Percentiles rank a stretch among this genome's conserved stretches.
Evolutionary conservation across 30 jellyfish, hydroid and myxozoan species (phyloP).

Genomic region (Pelagia noctiluca): DNA sequence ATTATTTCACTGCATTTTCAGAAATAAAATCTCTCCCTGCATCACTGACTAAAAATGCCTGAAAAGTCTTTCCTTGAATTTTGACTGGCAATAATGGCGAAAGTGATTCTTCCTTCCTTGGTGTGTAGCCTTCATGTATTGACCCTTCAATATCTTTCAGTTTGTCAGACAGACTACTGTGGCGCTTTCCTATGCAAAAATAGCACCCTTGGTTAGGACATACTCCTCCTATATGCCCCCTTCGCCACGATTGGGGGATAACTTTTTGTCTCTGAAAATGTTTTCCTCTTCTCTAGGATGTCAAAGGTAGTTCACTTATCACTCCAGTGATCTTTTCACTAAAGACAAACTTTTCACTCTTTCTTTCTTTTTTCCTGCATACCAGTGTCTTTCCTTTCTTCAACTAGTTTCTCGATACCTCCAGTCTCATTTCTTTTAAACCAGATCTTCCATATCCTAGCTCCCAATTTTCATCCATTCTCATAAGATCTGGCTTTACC

Average conservation of each 20-base stretch:
- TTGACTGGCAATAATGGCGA: conserved; percentile 27
- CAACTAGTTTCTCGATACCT: conserved; percentile 10
- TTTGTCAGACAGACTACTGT: conserved; percentile 48
- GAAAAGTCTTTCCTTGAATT: conserved; percentile 8
- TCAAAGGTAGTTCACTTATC: conserved; percentile 15
- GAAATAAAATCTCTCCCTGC: conserved; percentile 12
- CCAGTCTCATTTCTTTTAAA: background rate
- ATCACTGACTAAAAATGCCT: conserved; percentile 23
- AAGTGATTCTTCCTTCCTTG: conserved; percentile 5
- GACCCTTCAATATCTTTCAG: background rate
- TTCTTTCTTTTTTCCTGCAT: background rate
- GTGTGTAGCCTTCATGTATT: conserved; percentile 24
- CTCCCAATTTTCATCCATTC: conserved; percentile 54
- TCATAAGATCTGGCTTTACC: conserved; percentile 53
- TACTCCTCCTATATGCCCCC: background rate
- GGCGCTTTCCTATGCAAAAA: conserved; percentile 22
- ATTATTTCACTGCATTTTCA: background rate
- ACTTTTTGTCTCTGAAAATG: conserved; percentile 12
- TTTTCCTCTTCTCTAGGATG: conserved; percentile 14
- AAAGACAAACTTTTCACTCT: background rate
- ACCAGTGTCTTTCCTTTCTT: background rate
- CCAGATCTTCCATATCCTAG: conserved; percentile 25
- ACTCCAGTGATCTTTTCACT: conserved; percentile 43
- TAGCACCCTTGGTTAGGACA: conserved; percentile 35
- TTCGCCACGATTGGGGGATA: conserved; percentile 27